phyloP scores from a whole-genome alignment of 2,797 vertebrate genomes.

The Channallabes apus region DNA sequence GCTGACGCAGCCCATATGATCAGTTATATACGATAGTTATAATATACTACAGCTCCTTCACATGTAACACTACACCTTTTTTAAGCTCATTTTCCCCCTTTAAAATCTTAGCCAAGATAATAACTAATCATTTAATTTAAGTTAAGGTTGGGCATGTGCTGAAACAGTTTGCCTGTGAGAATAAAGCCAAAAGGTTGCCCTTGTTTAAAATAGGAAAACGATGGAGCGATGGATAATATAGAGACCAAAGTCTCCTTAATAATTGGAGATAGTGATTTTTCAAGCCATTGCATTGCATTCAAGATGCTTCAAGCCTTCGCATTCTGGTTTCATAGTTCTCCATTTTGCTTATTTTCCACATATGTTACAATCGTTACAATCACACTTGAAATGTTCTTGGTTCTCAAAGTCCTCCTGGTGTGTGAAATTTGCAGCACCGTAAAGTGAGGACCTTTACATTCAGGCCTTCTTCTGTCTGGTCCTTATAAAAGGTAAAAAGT shows the following conservation, averaged over 20 bases:
- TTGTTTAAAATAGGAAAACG: constrained; percentile 1
- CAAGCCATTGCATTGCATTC: constrained; percentile 35
- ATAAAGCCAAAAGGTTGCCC: not conserved
- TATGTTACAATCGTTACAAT: constrained; percentile 44
- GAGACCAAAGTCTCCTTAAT: constrained; percentile 3
- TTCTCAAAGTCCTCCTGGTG: constrained; percentile 40
- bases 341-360: not conserved
- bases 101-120: not conserved
- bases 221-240: constrained; percentile 17
- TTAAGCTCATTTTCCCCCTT: not conserved
- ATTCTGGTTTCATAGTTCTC: not conserved
- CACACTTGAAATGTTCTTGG: constrained; percentile 33
- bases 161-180: not conserved
- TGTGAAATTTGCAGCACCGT: constrained; percentile 53
- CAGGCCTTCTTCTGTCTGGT: constrained; percentile 3
- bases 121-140: not conserved
- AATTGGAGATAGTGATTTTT: not conserved
- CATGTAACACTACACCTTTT: not conserved
- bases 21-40: constrained; percentile 32
- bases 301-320: constrained; percentile 10
- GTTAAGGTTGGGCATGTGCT: not conserved
- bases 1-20: not conserved
- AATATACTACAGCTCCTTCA: constrained; percentile 11
- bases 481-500: constrained; percentile 28
- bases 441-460: constrained; percentile 48